A percentile compares a stretch with the other conserved stretches of the same genome.
Evolutionary conservation across 1,140 invertebrate genomes (phyloP).

Genomic region (Drosophila obscura): DNA sequence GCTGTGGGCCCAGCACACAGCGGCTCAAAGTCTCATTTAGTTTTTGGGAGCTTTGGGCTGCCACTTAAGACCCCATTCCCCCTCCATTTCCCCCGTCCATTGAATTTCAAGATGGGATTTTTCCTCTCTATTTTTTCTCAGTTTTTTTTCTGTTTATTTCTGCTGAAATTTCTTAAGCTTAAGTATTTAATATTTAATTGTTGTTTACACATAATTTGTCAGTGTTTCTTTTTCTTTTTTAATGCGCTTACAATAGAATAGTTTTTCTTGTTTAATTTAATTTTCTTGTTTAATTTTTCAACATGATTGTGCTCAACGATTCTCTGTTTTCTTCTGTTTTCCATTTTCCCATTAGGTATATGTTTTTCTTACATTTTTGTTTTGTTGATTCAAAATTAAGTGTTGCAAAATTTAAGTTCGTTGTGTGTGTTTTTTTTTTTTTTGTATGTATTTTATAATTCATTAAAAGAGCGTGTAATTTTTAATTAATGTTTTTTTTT

Average conservation of each 20-base stretch:
- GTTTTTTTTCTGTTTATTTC: slow-evolving; percentile 20
- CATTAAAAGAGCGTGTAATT: not conserved
- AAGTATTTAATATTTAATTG: slow-evolving; percentile 42
- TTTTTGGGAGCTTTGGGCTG: slow-evolving; percentile 32
- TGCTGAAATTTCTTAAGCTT: slow-evolving; percentile 51
- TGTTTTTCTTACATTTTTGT: not conserved
- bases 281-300: slow-evolving; percentile 45
- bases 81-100: not conserved
- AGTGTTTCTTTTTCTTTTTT: slow-evolving; percentile 19
- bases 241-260: slow-evolving; percentile 45
- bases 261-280: slow-evolving; percentile 36
- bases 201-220: slow-evolving; percentile 39
- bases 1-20: slow-evolving; percentile 52
- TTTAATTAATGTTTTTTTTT: slow-evolving; percentile 9
- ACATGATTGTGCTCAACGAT: slow-evolving; percentile 81
- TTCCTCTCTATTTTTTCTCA: slow-evolving; percentile 43
- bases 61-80: slow-evolving; percentile 5
- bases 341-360: no score
- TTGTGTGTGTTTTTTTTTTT: not conserved
- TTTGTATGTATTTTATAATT: slow-evolving; percentile 28
- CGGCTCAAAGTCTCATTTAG: slow-evolving; percentile 73
- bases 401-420: not conserved
- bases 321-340: slow-evolving; percentile 12
- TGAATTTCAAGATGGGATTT: slow-evolving; percentile 19
- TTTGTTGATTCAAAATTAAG: not conserved